Evolutionary conservation across 2,888 invertebrate genomes (phyloP).

Genomic region (Dexiosoma caninum): DNA sequence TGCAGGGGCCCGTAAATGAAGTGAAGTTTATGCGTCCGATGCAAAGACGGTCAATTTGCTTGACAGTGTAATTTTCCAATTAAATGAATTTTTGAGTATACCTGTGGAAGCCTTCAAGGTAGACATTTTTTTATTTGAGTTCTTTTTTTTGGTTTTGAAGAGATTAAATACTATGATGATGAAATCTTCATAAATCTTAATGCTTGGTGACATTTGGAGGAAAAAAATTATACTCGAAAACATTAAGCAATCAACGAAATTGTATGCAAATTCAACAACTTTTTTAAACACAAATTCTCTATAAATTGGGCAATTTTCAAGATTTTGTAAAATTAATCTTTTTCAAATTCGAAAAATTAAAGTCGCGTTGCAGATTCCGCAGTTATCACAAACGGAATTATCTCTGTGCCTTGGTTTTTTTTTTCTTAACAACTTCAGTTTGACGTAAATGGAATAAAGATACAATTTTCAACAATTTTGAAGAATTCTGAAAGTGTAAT

Average conservation of each 20-base stretch:
- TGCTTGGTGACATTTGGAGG: conserved; percentile 50
- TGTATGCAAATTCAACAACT: conserved; percentile 41
- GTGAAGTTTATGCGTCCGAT: conserved; percentile 25
- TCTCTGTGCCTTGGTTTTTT: too few relatives aligned
- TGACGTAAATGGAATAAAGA: too few relatives aligned
- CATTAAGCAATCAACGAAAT: not conserved
- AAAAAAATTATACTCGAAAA: conserved; percentile 3
- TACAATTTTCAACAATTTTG: too few relatives aligned
- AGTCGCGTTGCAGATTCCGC: not conserved
- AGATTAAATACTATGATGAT: conserved; percentile 58
- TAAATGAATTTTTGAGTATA: conserved; percentile 55
- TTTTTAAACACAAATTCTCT: conserved; percentile 12
- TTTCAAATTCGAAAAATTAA: not conserved
- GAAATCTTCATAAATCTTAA: conserved; percentile 61
- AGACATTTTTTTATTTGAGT: conserved; percentile 38
- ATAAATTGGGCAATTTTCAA: conserved; percentile 17
- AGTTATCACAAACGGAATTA: not conserved
- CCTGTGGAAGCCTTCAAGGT: conserved; percentile 30
- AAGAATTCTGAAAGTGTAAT: too few relatives aligned
- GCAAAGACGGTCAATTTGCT: conserved; percentile 56
- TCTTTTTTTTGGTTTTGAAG: conserved; percentile 35
- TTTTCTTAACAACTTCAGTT: not conserved
- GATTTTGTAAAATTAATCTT: not conserved
- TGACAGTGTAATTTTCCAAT: conserved; percentile 64
- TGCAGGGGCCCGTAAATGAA: conserved; percentile 34